phyloP scores from a whole-genome alignment of 2,797 vertebrate genomes.

The Lepus townsendii region DNA sequence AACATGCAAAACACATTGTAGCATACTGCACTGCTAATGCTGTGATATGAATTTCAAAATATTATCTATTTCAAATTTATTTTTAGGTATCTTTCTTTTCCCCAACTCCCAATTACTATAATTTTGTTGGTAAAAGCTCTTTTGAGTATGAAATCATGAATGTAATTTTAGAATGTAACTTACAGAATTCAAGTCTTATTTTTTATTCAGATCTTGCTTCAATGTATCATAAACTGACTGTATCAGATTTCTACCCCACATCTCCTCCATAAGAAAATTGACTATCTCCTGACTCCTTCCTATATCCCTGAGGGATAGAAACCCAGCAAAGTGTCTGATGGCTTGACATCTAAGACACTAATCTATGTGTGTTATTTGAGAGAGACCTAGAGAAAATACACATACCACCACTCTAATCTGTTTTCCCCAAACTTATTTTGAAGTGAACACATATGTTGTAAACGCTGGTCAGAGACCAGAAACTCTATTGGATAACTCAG shows the following conservation, averaged over 20 bases:
- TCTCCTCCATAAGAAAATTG: neutral
- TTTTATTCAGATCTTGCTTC: constrained; percentile 9
- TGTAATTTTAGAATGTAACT: constrained; percentile 41
- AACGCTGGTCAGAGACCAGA: neutral
- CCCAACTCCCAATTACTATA: neutral
- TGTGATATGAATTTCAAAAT: constrained; percentile 25
- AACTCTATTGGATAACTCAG: neutral
- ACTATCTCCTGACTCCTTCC: neutral
- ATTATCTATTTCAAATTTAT: constrained; percentile 1
- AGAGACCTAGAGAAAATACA: neutral
- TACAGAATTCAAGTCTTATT: constrained; percentile 48
- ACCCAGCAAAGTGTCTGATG: neutral
- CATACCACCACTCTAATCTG: neutral
- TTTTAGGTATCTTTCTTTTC: neutral
- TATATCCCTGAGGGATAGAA: neutral
- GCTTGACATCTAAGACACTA: neutral
- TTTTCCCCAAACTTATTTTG: neutral
- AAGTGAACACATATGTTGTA: neutral
- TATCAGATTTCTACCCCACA: neutral
- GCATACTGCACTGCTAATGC: neutral
- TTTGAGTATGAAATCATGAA: constrained; percentile 53
- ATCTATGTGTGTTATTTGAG: neutral
- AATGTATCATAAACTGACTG: neutral
- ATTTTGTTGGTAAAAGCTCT: constrained; percentile 54
- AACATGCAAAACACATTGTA: neutral